Conservation (phyloP, 2,888 invertebrate genomes). For the Tricholauxania praeusta region DNA sequence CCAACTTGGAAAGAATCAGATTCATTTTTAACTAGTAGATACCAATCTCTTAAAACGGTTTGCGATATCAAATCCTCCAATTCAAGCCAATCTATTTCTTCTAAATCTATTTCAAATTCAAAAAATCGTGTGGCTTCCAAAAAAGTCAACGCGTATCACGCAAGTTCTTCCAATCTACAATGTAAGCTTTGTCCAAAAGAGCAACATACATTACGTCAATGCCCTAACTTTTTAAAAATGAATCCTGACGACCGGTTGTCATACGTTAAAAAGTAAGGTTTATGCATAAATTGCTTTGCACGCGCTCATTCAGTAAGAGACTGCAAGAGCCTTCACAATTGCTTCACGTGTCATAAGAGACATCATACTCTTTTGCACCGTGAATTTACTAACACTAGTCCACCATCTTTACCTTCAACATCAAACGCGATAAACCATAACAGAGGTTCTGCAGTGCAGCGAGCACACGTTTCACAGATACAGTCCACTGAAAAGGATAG, state of each 20-base stretch:
- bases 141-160: conserved; percentile 9
- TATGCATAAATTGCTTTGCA: conserved; percentile 25
- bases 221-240: conserved; percentile 31
- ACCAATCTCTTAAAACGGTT: conserved; percentile 20
- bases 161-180: conserved; percentile 1
- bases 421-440: background rate
- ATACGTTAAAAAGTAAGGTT: background rate
- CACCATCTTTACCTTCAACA: background rate
- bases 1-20: conserved; percentile 33
- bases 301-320: conserved; percentile 5
- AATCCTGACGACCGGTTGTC: background rate
- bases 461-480: background rate
- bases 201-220: conserved; percentile 37
- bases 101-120: too few relatives aligned
- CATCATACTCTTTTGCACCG: conserved; percentile 34
- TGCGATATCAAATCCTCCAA: conserved; percentile 11
- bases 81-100: too few relatives aligned
- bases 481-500: conserved; percentile 10
- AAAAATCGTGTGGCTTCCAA: background rate
- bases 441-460: background rate
- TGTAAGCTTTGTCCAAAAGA: conserved; percentile 36
- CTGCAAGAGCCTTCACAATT: conserved; percentile 22
- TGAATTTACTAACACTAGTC: background rate
- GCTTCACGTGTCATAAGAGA: conserved; percentile 16
- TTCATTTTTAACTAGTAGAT: conserved; percentile 30